Evolutionary conservation across 2,888 invertebrate genomes (phyloP).

Genomic region (Cantharis rufa): DNA sequence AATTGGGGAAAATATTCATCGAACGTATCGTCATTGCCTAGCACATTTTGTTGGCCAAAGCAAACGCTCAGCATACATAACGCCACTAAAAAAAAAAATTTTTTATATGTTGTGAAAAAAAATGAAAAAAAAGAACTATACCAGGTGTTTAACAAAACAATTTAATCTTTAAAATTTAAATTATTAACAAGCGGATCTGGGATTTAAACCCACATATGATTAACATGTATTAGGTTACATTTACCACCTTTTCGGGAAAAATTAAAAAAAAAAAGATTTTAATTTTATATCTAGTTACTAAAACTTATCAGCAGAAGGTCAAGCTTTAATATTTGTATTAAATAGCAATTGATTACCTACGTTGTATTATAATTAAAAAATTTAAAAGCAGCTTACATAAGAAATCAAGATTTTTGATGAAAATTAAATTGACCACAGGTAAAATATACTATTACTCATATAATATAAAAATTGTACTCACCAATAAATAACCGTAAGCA

Average conservation of each 20-base stretch:
- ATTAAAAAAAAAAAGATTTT: neutral
- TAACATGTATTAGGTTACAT: neutral
- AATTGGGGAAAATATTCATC: constrained; percentile 42
- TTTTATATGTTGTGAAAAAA: too few species aligned
- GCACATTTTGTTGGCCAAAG: neutral
- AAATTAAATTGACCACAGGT: neutral
- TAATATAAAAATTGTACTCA: neutral
- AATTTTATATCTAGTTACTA: neutral
- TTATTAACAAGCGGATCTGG: neutral
- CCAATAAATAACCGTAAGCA: neutral
- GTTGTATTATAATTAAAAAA: too few species aligned
- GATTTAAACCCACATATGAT: neutral
- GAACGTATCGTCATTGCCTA: constrained; percentile 28
- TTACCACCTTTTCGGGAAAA: neutral
- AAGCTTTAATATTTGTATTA: neutral
- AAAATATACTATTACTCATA: neutral
- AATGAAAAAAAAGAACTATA: too few species aligned
- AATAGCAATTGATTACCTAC: neutral
- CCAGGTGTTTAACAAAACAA: too few species aligned
- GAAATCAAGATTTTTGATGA: neutral
- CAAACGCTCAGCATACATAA: constrained; percentile 2
- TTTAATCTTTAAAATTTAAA: neutral
- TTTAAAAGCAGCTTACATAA: neutral
- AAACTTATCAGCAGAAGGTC: neutral
- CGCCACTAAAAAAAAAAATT: constrained; percentile 7